Evolutionary conservation across 2,888 invertebrate genomes (phyloP), one percentile per base, ranked within the genome.

Genomic region (Microplitis deprimator): DNA sequence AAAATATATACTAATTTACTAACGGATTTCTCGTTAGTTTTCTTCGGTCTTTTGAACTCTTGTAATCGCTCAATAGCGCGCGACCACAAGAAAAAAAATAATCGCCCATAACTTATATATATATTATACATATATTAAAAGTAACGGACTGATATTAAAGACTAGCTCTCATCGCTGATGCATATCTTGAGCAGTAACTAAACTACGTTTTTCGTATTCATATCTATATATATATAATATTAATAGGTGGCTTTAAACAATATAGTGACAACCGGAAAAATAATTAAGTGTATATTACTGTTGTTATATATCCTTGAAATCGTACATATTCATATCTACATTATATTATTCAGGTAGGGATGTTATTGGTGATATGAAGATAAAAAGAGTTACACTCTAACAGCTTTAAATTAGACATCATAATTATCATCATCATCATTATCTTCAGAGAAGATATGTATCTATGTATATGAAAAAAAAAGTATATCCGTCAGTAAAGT

Each of bases 21-120:
- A 83, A 85, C 81, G 78, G 80, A 83, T 84, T 50, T 82, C 82
- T 83, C 78, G 83, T 85, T 83, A 83, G 80, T 80, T 68, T 50
- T 50, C 50, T 50, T 50, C 50, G 13, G 50, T 50, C 50, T 50
- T 50, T 50, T 50, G 13, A 50, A 5, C 50, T 50, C 50, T 8
- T 50, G 50, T 50, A 50, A 50, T 50, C 50, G 50, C 50, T 50
- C 50, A 50, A 50, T 50, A 50, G 50, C 13, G 13, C 50, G 50
- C 50, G 50, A 50, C 50, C 50, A 50, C 50, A 50, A 50, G 50
- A 50, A 50, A 50, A 50, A 50, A 50, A 13, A 50, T 50, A 50
- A 50, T 50, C 50, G 50, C 10, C 8, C 50, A 50, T 50, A 50
- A 50, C 13, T 50, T 50, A 1, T 50, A 50, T 50, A 29, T 29